Base-by-base conservation (phyloP, 2,113 vertebrate genomes). In the Carettochelys insculpta region DNA sequence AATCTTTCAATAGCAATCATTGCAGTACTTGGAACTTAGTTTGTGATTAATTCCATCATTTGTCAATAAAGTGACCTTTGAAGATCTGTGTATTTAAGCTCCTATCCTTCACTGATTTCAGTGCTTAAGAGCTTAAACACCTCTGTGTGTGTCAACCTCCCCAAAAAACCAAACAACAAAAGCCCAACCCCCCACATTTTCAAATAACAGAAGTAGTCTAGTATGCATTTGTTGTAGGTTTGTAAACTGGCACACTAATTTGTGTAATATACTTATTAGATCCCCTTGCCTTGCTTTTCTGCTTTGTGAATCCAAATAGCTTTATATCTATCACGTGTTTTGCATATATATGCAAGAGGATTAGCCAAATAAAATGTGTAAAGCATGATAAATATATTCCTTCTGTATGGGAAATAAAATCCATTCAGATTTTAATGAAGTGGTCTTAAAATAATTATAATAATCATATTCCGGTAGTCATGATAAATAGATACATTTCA, bases 371-470 rank as follows among this genome's bases (percentile, higher is more conserved):
- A 61, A 88, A 93, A 50, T 92, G 53, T 3, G 1, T 93, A 86
- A 90, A 95, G 96, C 97, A 97, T 96, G 97, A 97, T 96, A 96
- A 94, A 97, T 97, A 91, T 86, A 80, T 90, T 94, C 90, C 91
- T 94, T 94, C 95, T 96, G 95, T 88, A 94, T 94, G 96, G 95
- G 96, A 96, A 96, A 96, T 94, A 79, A 94, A 96, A 95, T 91
- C 80, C 92, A 97, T 92, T 92, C 91, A 96, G 92, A 92, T 94
- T 93, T 75, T 13, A 53, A 47, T 31, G 58, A 22, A 68, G 2
- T 76, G 58, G 91, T 52, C 90, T 85, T 82, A 95, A 96, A 97
- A 96, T 94, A 91, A 97, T 96, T 94, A 96, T 78, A 92, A 96
- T 95, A 92, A 95, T 95, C 90, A 90, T 65, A 92, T 86, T 34